Percentiles rank a stretch among this genome's conserved stretches.
Conservation (phyloP, 2,113 vertebrate species). For the Neomonachus schauinslandi region DNA sequence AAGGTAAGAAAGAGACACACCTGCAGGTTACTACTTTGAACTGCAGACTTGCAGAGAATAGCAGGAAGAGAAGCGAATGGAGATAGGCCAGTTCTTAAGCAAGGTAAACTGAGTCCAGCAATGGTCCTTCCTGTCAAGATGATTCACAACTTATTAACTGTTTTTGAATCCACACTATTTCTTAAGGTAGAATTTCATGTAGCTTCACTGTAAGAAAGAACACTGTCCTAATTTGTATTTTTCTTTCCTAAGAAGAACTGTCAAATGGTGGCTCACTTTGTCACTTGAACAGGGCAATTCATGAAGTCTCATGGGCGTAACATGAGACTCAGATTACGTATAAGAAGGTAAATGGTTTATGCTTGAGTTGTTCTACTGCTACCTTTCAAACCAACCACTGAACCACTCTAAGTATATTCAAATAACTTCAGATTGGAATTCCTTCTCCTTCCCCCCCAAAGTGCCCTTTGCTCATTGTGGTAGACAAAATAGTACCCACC, state of each 20-base stretch:
- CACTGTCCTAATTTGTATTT: slow-evolving; percentile 33
- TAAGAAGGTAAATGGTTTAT: slow-evolving; percentile 23
- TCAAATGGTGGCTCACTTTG: not conserved
- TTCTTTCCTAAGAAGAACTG: slow-evolving; percentile 45
- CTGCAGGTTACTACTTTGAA: not conserved
- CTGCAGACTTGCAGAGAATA: not conserved
- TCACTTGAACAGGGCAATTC: not conserved
- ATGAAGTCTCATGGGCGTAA: not conserved
- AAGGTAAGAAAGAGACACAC: not conserved
- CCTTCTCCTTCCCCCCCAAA: not conserved
- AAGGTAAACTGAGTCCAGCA: not conserved
- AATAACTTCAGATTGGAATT: not conserved
- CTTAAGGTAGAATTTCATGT: not conserved
- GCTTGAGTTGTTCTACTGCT: not conserved
- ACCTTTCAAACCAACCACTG: not conserved
- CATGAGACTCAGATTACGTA: not conserved
- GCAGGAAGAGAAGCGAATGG: not conserved
- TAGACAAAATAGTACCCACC: not conserved
- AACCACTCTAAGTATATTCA: slow-evolving; percentile 14
- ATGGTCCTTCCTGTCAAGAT: not conserved
- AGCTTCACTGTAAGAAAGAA: slow-evolving; percentile 39
- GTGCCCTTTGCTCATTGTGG: not conserved
- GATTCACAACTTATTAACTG: not conserved
- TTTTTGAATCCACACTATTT: not conserved
- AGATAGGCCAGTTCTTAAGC: not conserved